Conservation (phyloP, 2,113 vertebrate genomes). For the Condylura cristata region DNA sequence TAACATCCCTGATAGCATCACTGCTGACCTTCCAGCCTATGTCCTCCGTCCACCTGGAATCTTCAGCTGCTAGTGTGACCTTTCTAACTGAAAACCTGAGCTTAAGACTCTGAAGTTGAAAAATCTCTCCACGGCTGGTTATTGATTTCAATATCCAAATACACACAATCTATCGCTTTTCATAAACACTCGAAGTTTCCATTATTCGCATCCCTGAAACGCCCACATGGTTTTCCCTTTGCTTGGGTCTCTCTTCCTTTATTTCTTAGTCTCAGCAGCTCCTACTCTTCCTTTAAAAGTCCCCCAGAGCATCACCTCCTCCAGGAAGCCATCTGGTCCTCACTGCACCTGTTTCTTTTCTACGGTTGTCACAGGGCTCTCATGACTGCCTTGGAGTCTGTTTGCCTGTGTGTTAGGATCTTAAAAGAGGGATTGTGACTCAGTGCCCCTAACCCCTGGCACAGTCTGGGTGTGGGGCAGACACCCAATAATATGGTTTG, state of each 20-base stretch:
- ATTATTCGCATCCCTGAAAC: neutral
- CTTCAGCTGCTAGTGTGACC: neutral
- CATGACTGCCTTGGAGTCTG: neutral
- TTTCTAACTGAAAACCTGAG: neutral
- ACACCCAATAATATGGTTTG: neutral
- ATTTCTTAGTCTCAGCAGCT: neutral
- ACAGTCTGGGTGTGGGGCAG: neutral
- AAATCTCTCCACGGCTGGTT: neutral
- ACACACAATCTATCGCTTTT: neutral
- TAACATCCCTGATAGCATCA: neutral
- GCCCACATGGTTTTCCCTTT: neutral
- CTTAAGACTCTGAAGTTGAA: neutral
- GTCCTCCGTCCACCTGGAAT: neutral
- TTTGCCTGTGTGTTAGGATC: neutral
- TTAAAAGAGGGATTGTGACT: neutral
- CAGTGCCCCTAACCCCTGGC: no score
- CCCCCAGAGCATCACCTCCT: neutral
- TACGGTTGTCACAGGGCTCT: no score
- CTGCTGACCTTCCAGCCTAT: neutral
- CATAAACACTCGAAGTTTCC: neutral
- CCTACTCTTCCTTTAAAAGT: neutral
- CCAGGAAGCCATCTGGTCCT: neutral
- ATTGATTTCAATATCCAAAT: neutral
- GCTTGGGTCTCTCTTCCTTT: neutral
- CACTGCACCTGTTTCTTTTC: neutral